Base-by-base conservation (phyloP, 2,113 vertebrate genomes). In the Psilopsiagon aymara region DNA sequence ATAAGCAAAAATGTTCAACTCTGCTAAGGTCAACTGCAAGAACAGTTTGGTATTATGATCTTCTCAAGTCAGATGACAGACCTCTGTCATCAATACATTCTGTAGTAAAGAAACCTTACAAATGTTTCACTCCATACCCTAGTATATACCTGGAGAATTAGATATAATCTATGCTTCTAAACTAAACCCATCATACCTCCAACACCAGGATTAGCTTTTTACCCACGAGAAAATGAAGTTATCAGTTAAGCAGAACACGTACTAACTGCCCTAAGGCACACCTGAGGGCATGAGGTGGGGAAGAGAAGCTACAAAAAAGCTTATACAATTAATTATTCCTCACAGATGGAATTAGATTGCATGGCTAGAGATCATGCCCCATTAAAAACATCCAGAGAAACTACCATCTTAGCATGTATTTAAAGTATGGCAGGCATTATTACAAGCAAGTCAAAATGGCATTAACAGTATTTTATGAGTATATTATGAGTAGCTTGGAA, bases 301-400 rank as follows among this genome's bases (percentile, higher is more conserved):
- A 57, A 92, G 59, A 64, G 64, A 83, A 86, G 60, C 75, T 88
- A 70, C 75, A 59, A 75, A 92, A 78, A 78, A 88, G 85, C 39
- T 80, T 29, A 59, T 63, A 51, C 39, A 69, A 93, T 80, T 86
- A 77, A 70, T 93, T 83, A 93, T 88, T 93, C 79, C 76, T 73
- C 47, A 80, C 64, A 95, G 82, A 83, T 21, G 16, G 57, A 43
- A 88, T 74, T 75, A 90, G 79, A 59, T 33, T 52, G 55, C 63
- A 70, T 24, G 31, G 46, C 46, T 67, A 44, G 37, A 86, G 67
- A 88, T 66, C 76, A 62, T 1, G 5, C 55, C 86, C 53, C 57
- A 44, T 35, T 55, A 73, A 87, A 95, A 74, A 80, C 6, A 75
- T 2, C 17, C 71, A 81, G 27, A 64, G 51, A 37, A 86, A 63